These are phyloP conservation scores for Stichopus chloronotus DNA, from an alignment of 35 echinoderm and acorn worm genomes.

Conservation along the genomic window DNA sequence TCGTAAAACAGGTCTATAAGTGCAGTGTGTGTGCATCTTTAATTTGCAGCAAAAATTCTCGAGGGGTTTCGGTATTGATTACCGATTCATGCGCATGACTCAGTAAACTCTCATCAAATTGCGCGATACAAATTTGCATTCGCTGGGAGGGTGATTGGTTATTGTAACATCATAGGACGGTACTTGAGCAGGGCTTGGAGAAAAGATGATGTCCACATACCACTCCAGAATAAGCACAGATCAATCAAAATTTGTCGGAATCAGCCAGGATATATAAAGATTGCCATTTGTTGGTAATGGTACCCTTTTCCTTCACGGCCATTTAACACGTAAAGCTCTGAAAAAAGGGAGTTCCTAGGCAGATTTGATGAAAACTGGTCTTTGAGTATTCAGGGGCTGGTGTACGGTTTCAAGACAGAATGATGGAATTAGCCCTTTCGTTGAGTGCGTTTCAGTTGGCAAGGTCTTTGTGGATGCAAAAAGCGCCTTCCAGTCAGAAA, in stretches of 20 bases:
- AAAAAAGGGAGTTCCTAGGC: not conserved
- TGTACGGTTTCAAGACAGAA: not conserved
- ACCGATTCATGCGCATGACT: constrained; percentile 42
- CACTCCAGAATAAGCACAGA: constrained; percentile 37
- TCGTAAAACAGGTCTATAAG: not conserved
- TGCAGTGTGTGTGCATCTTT: constrained; percentile 23
- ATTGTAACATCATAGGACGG: constrained; percentile 35
- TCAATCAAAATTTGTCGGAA: constrained; percentile 14
- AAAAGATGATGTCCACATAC: not conserved
- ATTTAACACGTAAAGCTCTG: constrained; percentile 2
- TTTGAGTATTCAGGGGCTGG: not conserved
- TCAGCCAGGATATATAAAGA: not conserved
- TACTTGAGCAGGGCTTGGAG: constrained; percentile 27
- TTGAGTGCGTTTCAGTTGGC: not conserved
- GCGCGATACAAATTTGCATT: constrained; percentile 50
- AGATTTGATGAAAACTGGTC: not conserved
- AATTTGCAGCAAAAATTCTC: constrained; percentile 35
- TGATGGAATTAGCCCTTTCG: not conserved
- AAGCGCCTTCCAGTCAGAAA: constrained; percentile 1
- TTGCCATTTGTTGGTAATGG: not conserved
- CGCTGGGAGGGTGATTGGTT: constrained; percentile 15
- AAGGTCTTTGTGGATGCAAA: not conserved
- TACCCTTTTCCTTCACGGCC: not conserved
- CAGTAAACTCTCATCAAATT: constrained; percentile 51
- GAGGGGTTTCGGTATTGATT: constrained; percentile 48